These are phyloP conservation scores for Diaprepes abbreviatus DNA, from an alignment of 2,888 invertebrate genomes.

Conservation along the genomic window DNA sequence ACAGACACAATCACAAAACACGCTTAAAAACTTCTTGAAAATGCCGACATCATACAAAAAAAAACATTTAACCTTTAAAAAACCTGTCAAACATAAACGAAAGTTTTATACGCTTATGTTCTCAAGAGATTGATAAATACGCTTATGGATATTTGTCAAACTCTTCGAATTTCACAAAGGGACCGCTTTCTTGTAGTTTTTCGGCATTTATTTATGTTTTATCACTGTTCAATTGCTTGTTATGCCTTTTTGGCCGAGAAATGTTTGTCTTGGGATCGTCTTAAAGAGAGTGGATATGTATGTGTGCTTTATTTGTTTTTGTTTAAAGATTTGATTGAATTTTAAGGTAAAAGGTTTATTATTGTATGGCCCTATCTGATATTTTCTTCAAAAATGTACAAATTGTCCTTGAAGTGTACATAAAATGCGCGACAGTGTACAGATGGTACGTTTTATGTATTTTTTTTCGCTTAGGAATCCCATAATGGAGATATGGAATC, in stretches of 20 bases:
- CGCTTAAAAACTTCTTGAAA: too few species aligned
- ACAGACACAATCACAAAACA: too few species aligned
- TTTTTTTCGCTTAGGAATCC: too few species aligned
- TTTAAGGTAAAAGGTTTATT: too few species aligned
- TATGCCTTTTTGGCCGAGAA: conserved; percentile 28
- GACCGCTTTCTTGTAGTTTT: conserved; percentile 46
- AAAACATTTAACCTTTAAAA: conserved; percentile 18
- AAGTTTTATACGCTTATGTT: conserved; percentile 7
- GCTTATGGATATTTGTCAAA: conserved; percentile 46
- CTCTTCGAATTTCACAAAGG: conserved; percentile 48
- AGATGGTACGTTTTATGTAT: too few species aligned
- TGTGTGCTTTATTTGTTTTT: not conserved
- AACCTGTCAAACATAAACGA: conserved; percentile 36
- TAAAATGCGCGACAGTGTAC: too few species aligned
- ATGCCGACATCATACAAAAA: too few species aligned
- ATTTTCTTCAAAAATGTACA: too few species aligned
- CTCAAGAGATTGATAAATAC: conserved; percentile 44
- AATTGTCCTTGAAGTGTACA: too few species aligned
- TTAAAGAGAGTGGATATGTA: not conserved
- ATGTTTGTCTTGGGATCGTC: conserved; percentile 29
- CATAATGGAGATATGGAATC: too few species aligned
- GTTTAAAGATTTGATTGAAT: not conserved
- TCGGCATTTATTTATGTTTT: conserved; percentile 50
- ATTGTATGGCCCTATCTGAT: too few species aligned
- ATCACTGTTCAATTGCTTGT: conserved; percentile 46